Evolutionary conservation across 2,797 vertebrate genomes (phyloP).

Genomic region (Heteromormyrus szaboi): DNA sequence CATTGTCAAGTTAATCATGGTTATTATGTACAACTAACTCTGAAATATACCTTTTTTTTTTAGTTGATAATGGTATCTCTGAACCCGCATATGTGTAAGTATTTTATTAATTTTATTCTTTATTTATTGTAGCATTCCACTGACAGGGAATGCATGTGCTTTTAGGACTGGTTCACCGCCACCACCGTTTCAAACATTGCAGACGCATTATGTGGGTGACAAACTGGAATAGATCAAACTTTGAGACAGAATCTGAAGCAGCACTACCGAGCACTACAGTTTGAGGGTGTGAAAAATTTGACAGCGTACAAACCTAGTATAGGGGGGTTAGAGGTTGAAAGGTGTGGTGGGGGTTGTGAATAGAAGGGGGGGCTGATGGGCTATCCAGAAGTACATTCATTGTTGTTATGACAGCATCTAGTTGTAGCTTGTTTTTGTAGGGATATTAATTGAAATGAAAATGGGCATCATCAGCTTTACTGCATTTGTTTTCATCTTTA

Average conservation of each 20-base stretch:
- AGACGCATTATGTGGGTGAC: not conserved
- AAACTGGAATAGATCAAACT: not conserved
- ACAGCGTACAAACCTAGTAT: not conserved
- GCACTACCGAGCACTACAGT: not conserved
- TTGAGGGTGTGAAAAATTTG: not conserved
- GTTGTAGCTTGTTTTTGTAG: not conserved
- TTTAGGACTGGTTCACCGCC: not conserved
- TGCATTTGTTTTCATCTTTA: not conserved
- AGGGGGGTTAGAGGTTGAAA: not conserved
- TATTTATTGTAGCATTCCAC: not conserved
- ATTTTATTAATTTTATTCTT: not conserved
- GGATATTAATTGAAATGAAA: not conserved
- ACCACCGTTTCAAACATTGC: not conserved
- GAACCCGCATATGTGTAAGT: conserved; percentile 45
- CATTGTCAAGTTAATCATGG: not conserved
- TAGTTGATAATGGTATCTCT: not conserved
- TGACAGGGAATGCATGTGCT: not conserved
- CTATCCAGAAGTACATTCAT: not conserved
- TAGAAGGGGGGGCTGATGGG: not conserved
- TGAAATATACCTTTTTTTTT: conserved; percentile 9
- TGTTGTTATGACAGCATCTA: not conserved
- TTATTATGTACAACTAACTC: not conserved
- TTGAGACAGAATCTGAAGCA: not conserved
- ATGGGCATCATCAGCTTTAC: not conserved
- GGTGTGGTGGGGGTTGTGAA: not conserved